These are phyloP conservation scores for Masticophis lateralis DNA, from an alignment of 2,797 vertebrate genomes.

Conservation along the genomic window DNA sequence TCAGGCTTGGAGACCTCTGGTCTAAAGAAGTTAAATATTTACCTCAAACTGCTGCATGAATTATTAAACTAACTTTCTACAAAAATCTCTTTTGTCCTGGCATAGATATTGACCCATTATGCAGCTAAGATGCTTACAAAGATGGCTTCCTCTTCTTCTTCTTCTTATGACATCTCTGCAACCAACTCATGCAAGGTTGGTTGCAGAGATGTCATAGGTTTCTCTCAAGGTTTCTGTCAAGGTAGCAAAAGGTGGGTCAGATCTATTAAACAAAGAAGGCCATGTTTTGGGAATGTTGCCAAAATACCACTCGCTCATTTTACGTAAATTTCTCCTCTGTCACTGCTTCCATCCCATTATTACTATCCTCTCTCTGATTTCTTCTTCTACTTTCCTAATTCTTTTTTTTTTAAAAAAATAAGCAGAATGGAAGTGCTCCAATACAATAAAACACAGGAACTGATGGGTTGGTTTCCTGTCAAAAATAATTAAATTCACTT, in stretches of 20 bases:
- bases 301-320: not conserved
- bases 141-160: not conserved
- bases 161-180: not conserved
- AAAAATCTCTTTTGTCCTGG: not conserved
- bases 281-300: not conserved
- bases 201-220: too few relatives aligned
- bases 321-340: not conserved
- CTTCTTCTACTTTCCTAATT: not conserved
- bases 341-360: not conserved
- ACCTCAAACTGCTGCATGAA: not conserved
- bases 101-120: not conserved
- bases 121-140: not conserved
- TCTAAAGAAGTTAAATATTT: not conserved
- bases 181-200: not conserved
- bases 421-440: not conserved
- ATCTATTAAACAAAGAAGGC: not conserved
- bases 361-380: not conserved
- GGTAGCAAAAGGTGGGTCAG: not conserved
- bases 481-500: slow-evolving; percentile 17
- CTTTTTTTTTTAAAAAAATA: not conserved
- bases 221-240: not conserved
- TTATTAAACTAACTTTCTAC: not conserved
- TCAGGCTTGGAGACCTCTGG: too few relatives aligned
- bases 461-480: slow-evolving; percentile 11
- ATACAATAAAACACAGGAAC: not conserved